phyloP scores from a whole-genome alignment of 2,888 invertebrate genomes.

The Nesidiocoris tenuis region DNA sequence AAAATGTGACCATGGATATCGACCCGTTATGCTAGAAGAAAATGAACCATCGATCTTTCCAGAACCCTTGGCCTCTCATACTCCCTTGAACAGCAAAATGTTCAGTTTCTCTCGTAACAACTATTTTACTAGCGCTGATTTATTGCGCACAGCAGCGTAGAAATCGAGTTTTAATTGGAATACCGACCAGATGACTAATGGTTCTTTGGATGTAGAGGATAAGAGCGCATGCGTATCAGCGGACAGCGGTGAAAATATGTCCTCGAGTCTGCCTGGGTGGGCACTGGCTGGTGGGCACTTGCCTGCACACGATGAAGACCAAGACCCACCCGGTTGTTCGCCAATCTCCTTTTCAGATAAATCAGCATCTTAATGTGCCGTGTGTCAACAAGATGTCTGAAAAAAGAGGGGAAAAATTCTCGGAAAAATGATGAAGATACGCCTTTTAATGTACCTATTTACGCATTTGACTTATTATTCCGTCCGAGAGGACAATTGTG shows the following conservation, averaged over 20 bases:
- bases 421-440: background rate
- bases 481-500: background rate
- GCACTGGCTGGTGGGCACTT: background rate
- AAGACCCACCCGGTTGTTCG: conserved; percentile 20
- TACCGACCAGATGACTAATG: no score
- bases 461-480: background rate
- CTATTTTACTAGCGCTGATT: no score
- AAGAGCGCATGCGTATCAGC: background rate
- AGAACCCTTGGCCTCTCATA: no score
- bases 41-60: no score
- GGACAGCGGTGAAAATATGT: background rate
- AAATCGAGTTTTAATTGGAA: no score
- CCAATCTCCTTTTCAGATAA: conserved; percentile 32
- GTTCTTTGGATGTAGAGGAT: background rate
- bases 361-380: conserved; percentile 24
- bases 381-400: conserved; percentile 16
- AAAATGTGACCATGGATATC: no score
- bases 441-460: background rate
- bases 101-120: no score
- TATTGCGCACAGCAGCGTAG: no score
- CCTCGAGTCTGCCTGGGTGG: background rate
- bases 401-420: background rate
- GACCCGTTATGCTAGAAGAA: no score
- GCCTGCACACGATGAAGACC: background rate
- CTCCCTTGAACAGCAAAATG: no score